phyloP scores from a whole-genome alignment of 2,797 vertebrate species.

The Leptoclinus maculatus region DNA sequence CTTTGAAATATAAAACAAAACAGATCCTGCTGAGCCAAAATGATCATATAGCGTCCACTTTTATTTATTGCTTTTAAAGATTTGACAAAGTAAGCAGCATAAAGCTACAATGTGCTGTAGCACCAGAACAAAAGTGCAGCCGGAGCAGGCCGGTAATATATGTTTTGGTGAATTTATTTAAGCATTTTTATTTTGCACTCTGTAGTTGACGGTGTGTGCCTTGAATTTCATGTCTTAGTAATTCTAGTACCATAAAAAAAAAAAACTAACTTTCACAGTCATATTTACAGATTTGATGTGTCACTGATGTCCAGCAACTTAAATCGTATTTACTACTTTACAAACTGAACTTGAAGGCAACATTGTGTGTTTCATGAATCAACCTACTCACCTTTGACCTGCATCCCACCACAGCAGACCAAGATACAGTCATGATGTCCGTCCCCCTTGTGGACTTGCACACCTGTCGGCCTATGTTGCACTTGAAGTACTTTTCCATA shows the following conservation, averaged over 20 bases:
- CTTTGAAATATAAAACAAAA: slow-evolving; percentile 16
- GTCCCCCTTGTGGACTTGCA: neutral
- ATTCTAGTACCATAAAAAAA: neutral
- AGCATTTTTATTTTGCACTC: neutral
- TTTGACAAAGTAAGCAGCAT: neutral
- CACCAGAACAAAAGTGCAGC: neutral
- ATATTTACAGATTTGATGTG: neutral
- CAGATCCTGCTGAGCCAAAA: slow-evolving; percentile 19
- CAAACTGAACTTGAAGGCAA: slow-evolving; percentile 2
- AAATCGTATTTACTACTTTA: neutral
- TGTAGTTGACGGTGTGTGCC: neutral
- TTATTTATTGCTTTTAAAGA: neutral
- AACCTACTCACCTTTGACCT: neutral
- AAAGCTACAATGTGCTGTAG: neutral
- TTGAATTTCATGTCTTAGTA: neutral
- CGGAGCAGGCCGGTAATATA: neutral
- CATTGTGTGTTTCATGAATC: slow-evolving; percentile 7
- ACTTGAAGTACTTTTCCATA: neutral
- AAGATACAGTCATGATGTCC: neutral
- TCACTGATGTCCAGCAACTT: neutral
- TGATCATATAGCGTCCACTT: neutral
- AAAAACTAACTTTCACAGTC: neutral
- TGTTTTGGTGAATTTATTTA: slow-evolving; percentile 1
- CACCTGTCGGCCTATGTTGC: slow-evolving; percentile 40
- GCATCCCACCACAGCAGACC: neutral